Conservation (phyloP, 1,140 invertebrate species). For the Dysdera silvatica region DNA sequence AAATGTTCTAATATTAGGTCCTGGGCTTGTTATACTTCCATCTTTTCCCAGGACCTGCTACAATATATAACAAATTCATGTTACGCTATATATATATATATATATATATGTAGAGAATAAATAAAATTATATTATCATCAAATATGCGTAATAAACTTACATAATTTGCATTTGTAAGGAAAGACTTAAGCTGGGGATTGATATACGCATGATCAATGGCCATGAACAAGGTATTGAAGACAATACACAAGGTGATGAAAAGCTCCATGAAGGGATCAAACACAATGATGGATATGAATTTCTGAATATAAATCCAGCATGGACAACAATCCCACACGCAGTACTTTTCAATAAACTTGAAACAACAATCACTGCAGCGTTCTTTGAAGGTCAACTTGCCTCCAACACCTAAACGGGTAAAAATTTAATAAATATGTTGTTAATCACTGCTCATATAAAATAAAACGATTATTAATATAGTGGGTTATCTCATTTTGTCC, state of each 20-base stretch:
- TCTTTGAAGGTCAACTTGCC: too few relatives aligned
- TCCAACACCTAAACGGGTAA: too few relatives aligned
- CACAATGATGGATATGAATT: conserved; percentile 76
- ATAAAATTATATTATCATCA: neutral
- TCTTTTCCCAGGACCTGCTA: too few relatives aligned
- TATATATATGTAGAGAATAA: too few relatives aligned
- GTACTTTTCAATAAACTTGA: conserved; percentile 78
- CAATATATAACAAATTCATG: too few relatives aligned
- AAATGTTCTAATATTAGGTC: neutral
- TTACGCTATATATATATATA: too few relatives aligned
- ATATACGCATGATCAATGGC: conserved; percentile 91
- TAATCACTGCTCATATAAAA: too few relatives aligned
- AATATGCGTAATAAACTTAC: conserved; percentile 53
- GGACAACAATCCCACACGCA: conserved; percentile 95
- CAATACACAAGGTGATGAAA: conserved; percentile 95
- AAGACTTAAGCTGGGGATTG: conserved; percentile 70
- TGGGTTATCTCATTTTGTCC: too few relatives aligned
- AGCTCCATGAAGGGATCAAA: conserved; percentile 97
- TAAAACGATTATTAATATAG: too few relatives aligned
- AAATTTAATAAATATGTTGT: too few relatives aligned
- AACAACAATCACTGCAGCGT: too few relatives aligned
- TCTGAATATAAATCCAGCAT: conserved; percentile 80
- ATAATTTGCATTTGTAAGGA: conserved; percentile 83
- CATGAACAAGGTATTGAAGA: conserved; percentile 97
- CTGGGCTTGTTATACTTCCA: too few relatives aligned